phyloP scores from a whole-genome alignment of 2,888 invertebrate species.

The Machimus rusticus region DNA sequence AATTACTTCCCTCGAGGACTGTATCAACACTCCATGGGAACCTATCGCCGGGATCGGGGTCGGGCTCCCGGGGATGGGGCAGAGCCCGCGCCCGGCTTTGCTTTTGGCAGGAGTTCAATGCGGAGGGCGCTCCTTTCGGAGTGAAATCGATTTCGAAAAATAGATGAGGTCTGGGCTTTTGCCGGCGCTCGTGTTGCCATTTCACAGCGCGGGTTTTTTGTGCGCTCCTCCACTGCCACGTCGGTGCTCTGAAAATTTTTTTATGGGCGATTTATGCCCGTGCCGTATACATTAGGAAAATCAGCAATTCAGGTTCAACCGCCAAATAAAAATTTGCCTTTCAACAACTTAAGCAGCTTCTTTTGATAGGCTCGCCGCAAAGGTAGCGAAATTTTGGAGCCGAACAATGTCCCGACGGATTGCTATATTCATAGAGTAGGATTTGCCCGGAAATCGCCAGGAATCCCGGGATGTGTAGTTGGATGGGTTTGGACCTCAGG shows the following conservation, averaged over 20 bases:
- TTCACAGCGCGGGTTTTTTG: not conserved
- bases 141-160: conserved; percentile 6
- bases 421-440: not conserved
- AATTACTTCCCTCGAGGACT: conserved; percentile 28
- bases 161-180: conserved; percentile 3
- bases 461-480: not conserved
- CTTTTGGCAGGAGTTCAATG: conserved; percentile 23
- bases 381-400: not conserved
- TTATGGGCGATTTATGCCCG: not conserved
- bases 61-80: too few relatives aligned
- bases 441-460: not conserved
- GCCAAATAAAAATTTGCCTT: conserved; percentile 3
- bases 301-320: conserved; percentile 5
- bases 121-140: not conserved
- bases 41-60: not conserved
- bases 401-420: not conserved
- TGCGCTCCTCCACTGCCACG: not conserved
- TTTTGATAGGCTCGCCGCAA: not conserved
- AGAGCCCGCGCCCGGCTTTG: not conserved
- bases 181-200: not conserved
- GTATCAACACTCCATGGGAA: conserved; percentile 17
- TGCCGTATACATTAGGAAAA: not conserved
- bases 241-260: not conserved
- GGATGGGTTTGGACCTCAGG: not conserved
- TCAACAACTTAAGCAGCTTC: not conserved